Base-by-base conservation (phyloP, 1,140 invertebrate genomes). In the Macrotrachela quadricornifera region DNA sequence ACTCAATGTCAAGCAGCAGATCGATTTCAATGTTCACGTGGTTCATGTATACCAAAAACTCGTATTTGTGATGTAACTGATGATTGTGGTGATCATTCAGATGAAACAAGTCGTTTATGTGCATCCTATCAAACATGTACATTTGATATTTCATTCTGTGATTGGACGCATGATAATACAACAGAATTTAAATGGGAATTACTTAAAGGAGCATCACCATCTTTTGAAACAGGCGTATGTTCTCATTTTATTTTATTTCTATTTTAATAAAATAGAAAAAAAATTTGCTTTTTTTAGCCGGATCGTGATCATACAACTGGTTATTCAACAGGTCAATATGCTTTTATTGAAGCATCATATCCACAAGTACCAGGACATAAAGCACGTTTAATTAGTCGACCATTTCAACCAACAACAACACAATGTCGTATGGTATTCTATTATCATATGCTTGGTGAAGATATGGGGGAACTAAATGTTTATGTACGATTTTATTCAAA, bases 371-470 rank as follows among this genome's bases (percentile, higher is more conserved):
- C 36, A n/a, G 64, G 64, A 11, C 61, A 68, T 46, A 59, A 57
- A 43, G 66, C 67, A 17, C 45, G 60, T 47, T 51, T 69, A 6
- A 44, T 66, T 11, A 66, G 64, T 56, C 51, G 44, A 15, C 46
- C 51, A 1, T 53, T 46, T 37, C n/a, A 21, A 42, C 42, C 14
- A 48, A 30, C 37, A 42, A 40, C 15, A 15, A 30, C 30, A 9
- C 62, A 62, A 37, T 58, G 58, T 39, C 56, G 57, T 36, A 14
- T 53, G 1, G 71, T 76, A 57, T 80, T 82, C 58, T 80, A 77
- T 70, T 80, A 79, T 37, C 78, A 80, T 60, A 81, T 82, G 80
- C 80, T 75, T 59, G 80, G 80, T 1, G 49, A 53, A 17, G 54
- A 58, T 52, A 57, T 68, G 8, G 58, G 60, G 49, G 55, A 54